Evolutionary conservation across 2,888 invertebrate genomes (phyloP).

Genomic region (Nezara viridula): DNA sequence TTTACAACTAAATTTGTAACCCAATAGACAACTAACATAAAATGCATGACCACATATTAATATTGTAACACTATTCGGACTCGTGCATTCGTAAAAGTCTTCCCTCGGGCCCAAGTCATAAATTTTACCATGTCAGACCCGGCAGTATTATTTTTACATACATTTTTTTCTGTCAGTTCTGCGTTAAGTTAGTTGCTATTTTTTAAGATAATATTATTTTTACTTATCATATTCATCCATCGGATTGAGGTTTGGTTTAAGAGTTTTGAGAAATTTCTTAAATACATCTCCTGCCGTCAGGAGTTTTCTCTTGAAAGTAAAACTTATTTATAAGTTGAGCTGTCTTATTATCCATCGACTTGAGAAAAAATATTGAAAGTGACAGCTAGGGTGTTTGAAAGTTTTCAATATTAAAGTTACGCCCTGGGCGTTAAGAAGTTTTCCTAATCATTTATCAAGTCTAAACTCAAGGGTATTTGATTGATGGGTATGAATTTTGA

Average conservation of each 20-base stretch:
- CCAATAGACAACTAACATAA: not conserved
- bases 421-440: not conserved
- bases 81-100: slow-evolving; percentile 1
- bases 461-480: not conserved
- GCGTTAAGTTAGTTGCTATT: not conserved
- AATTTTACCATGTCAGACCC: not conserved
- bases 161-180: not conserved
- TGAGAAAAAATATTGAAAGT: slow-evolving; percentile 16
- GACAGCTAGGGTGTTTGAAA: slow-evolving; percentile 1
- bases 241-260: not conserved
- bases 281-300: not conserved
- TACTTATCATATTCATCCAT: not conserved
- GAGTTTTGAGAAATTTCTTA: not conserved
- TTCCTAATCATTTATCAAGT: not conserved
- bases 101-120: not conserved
- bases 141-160: not conserved
- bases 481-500: slow-evolving; percentile 5
- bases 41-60: not conserved
- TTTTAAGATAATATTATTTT: not conserved
- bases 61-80: not conserved
- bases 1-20: not conserved
- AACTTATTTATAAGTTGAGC: not conserved
- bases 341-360: not conserved
- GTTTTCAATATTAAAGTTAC: slow-evolving; percentile 6
- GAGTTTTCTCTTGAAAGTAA: not conserved